Evolutionary conservation across 2,888 invertebrate genomes (phyloP).

Genomic region (Ditylenchus weischeri): DNA sequence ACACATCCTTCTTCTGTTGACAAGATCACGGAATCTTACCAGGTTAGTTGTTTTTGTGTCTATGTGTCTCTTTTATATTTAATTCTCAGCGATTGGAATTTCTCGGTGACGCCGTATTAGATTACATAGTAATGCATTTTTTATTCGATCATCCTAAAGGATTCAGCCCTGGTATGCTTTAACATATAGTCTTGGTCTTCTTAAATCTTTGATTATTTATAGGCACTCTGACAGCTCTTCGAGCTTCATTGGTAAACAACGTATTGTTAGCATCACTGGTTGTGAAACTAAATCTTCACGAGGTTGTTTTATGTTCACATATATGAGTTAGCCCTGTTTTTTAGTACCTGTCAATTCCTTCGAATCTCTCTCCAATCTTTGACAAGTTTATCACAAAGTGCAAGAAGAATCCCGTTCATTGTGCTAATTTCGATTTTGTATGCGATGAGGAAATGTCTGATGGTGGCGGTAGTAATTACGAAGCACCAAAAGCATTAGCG

Average conservation of each 20-base stretch:
- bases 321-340: not conserved
- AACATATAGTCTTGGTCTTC: too few relatives aligned
- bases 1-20: slow-evolving; percentile 95
- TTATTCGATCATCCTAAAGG: slow-evolving; percentile 81
- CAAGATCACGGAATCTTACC: slow-evolving; percentile 93
- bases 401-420: slow-evolving; percentile 75
- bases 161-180: slow-evolving; percentile 81
- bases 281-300: slow-evolving; percentile 91
- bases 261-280: slow-evolving; percentile 94
- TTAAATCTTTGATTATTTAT: too few relatives aligned
- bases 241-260: slow-evolving; percentile 96
- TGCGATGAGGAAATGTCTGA: slow-evolving; percentile 79
- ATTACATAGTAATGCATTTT: slow-evolving; percentile 83
- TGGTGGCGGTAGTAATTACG: slow-evolving; percentile 77
- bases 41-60: slow-evolving; percentile 31
- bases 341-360: slow-evolving; percentile 68
- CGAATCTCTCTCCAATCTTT: slow-evolving; percentile 86
- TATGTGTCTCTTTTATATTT: not conserved
- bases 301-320: slow-evolving; percentile 58
- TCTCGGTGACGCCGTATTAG: slow-evolving; percentile 87
- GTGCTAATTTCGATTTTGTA: slow-evolving; percentile 67
- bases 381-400: slow-evolving; percentile 91
- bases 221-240: slow-evolving; percentile 78
- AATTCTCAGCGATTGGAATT: slow-evolving; percentile 80
- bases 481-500: slow-evolving; percentile 95